Evolutionary conservation across 2,113 vertebrate genomes (phyloP), one percentile per base, ranked within the genome.

Genomic region (Microcebus griseorufus): DNA sequence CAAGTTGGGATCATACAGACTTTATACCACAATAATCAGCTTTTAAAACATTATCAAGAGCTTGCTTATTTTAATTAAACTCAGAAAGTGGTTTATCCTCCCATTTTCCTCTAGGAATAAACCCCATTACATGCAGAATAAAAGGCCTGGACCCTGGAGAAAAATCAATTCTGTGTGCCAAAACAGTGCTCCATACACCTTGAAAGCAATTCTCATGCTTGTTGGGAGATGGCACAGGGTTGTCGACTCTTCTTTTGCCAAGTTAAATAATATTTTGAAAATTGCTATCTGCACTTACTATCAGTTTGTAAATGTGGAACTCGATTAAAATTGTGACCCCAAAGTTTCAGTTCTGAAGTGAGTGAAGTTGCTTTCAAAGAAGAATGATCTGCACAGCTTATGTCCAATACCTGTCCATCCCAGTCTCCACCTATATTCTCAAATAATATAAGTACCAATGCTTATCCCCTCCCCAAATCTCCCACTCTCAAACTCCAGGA

Each of bases 41-140:
- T 72, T 84, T 83, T 27, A 27, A 95, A 95, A 93, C 70, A 94
- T 45, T 60, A 82, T 67, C 42, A n/a, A 87, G 80, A 60, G 65
- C 79, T 9, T 70, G 17, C 69, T 80, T 65, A 55, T 88, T 78
- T 93, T 86, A 53, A 55, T 48, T 37, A 67, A 86, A 67, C 60
- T 86, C 45, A 34, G 45, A 94, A 96, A 65, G 32, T 39, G 20
- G 51, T 34, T 42, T 32, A 58, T 58, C n/a, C 13, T 76, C 32
- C n/a, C 17, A 0, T 29, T 75, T 67, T 76, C 62, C 48, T 92
- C 48, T 34, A 13, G 73, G 62, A 87, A 73, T 69, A 87, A 39
- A 83, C 6, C 25, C 75, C 25, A 10, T 70, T 53, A 39, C 18
- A n/a, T 67, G 6, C 39, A 27, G 75, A 80, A 67, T 58, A n/a